Evolutionary conservation across 1,140 invertebrate species (phyloP).

Genomic region (Ganaspis sp.): DNA sequence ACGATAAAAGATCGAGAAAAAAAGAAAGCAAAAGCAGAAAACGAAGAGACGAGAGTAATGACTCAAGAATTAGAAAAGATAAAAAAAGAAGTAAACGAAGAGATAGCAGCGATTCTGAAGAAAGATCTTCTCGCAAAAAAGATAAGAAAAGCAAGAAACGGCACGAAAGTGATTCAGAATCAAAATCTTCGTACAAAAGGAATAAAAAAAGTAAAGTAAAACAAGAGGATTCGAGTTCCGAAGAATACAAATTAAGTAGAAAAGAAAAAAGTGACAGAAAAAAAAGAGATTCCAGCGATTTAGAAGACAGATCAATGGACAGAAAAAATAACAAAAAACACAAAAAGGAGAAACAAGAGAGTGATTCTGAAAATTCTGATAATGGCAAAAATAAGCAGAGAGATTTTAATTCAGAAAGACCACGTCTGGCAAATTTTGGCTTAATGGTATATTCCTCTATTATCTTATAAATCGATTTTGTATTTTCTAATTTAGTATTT

Average conservation of each 20-base stretch:
- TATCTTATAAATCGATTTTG: slow-evolving; percentile 33
- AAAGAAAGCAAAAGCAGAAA: slow-evolving; percentile 40
- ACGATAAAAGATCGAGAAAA: slow-evolving; percentile 37
- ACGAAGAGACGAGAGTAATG: slow-evolving; percentile 28
- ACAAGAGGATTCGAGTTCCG: neutral
- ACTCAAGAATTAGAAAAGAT: slow-evolving; percentile 33
- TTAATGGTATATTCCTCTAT: slow-evolving; percentile 61
- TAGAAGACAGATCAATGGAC: slow-evolving; percentile 30
- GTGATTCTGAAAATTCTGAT: neutral
- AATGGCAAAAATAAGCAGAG: slow-evolving; percentile 26
- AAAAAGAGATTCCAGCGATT: slow-evolving; percentile 41
- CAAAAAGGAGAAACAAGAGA: slow-evolving; percentile 23
- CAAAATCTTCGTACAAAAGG: neutral
- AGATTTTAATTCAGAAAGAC: slow-evolving; percentile 27
- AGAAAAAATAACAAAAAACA: slow-evolving; percentile 40
- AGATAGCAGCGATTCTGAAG: slow-evolving; percentile 31
- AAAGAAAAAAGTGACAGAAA: slow-evolving; percentile 32
- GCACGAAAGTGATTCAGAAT: slow-evolving; percentile 29
- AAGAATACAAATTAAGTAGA: slow-evolving; percentile 9
- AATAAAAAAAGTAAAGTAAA: neutral
- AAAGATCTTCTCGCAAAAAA: slow-evolving; percentile 40
- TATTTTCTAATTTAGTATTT: slow-evolving; percentile 32
- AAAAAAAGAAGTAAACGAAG: slow-evolving; percentile 37
- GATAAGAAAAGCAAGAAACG: slow-evolving; percentile 37
- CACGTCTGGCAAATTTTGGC: slow-evolving; percentile 65